Evolutionary conservation across 2,797 vertebrate species (phyloP), one percentile per base, ranked within the genome.

Genomic region (Malurus leucopterus): DNA sequence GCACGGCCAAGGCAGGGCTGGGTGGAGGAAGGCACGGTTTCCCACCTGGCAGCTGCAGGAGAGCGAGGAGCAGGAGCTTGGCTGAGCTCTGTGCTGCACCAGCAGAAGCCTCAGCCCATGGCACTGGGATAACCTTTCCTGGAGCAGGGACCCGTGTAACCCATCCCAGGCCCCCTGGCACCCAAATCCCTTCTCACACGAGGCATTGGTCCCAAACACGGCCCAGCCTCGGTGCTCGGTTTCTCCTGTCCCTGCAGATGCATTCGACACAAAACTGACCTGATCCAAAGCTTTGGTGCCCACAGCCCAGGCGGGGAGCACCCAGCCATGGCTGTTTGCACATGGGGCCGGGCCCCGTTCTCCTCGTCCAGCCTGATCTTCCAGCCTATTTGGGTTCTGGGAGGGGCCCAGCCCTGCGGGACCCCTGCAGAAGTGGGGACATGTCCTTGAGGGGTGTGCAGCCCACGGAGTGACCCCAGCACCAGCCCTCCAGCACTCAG

Each of bases 81-180:
- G 49, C 61, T 0, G 0, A 16, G 43, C 16, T 54, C 32, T 34
- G 15, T 0, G 1, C 32, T 4, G 2, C 0, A 4, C 17, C 24
- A 0, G 34, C 65, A 21, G 49, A 41, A 1, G 18, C 22, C 27
- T 12, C 78, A 21, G 55, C 41, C 43, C 10, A 1, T 3, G 17
- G 74, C 20, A 5, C 57, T 3, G 6, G 47, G 63, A 32, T 32
- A 47, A 6, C 30, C 24, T 24, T 64, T 65, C 65, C 85, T 21
- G 64, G 43, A 22, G 26, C 51, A 32, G n/a, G 38, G 4, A 75
- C 5, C 38, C 5, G 29, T 0, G 6, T 6, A 22, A 27, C 21
- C 41, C 47, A 20, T 4, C 24, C 40, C 38, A 18, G 58, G 3
- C 27, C 64, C 79, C 27, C 14, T 30, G 43, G 30, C 50, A 17